Percentiles rank a stretch among this genome's conserved stretches.
Conservation (phyloP, 2,797 vertebrate species). For the Trachurus trachurus region DNA sequence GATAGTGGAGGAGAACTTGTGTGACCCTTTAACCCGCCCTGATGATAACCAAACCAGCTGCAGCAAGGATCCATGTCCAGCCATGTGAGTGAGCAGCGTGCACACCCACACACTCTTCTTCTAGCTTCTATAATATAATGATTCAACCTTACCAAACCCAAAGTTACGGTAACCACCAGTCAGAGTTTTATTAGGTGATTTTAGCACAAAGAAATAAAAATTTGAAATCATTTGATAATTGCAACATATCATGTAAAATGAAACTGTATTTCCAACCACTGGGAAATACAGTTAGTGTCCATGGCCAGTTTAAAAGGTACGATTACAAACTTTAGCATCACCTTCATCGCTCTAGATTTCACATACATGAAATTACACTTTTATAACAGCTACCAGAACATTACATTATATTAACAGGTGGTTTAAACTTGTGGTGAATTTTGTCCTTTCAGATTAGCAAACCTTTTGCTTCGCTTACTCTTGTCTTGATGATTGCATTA, state of each 20-base stretch:
- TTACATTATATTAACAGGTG: no score
- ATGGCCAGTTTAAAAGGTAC: background rate
- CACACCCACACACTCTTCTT: background rate
- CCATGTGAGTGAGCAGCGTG: conserved; percentile 86
- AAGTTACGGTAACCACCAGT: background rate
- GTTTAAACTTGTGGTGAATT: background rate
- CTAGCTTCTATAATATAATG: background rate
- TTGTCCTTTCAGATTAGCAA: background rate
- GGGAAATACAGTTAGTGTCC: background rate
- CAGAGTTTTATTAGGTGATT: background rate
- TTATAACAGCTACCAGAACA: no score
- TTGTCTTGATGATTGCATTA: background rate
- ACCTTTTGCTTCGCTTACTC: background rate
- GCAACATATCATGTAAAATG: background rate
- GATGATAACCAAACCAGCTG: conserved; percentile 90
- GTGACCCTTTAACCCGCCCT: conserved; percentile 86
- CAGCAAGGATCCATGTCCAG: conserved; percentile 90
- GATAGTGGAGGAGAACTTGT: conserved; percentile 90
- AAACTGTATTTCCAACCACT: background rate
- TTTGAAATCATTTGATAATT: background rate
- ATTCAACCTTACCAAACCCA: background rate
- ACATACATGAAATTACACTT: no score
- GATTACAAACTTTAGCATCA: background rate
- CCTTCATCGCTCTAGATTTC: background rate
- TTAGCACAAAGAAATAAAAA: background rate